Percentiles rank a stretch among this genome's conserved stretches.
Evolutionary conservation across 2,797 vertebrate genomes (phyloP).

Genomic region (Myotis planiceps): DNA sequence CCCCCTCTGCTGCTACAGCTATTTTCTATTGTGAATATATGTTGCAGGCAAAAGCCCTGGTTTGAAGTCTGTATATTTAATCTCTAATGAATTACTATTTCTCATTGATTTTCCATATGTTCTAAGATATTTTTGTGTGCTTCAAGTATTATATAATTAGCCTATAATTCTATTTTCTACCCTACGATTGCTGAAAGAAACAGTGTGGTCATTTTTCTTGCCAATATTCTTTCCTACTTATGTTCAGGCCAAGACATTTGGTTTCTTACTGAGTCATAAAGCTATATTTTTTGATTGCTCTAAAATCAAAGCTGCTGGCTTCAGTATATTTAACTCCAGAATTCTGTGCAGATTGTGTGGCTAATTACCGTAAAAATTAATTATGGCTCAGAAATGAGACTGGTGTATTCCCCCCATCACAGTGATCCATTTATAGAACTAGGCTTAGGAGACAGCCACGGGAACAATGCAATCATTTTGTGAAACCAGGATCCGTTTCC

Average conservation of each 20-base stretch:
- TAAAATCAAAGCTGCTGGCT: constrained; percentile 55
- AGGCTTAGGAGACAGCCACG: background rate
- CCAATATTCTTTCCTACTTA: constrained; percentile 43
- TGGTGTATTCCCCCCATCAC: background rate
- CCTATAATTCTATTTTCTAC: constrained; percentile 23
- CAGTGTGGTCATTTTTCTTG: constrained; percentile 56
- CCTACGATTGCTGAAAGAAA: constrained; percentile 46
- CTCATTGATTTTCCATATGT: background rate
- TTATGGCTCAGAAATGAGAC: constrained; percentile 40
- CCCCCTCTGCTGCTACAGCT: background rate
- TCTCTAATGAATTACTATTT: constrained; percentile 33
- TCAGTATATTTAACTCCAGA: constrained; percentile 44
- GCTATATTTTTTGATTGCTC: constrained; percentile 46
- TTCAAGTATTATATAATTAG: constrained; percentile 55
- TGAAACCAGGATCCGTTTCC: background rate
- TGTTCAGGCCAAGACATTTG: constrained; percentile 22
- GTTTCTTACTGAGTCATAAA: constrained; percentile 58
- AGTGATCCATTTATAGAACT: constrained; percentile 12
- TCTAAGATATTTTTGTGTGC: background rate
- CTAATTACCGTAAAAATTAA: constrained; percentile 59
- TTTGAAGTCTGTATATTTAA: constrained; percentile 33
- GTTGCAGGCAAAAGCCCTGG: background rate
- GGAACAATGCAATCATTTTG: background rate
- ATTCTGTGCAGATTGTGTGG: background rate
- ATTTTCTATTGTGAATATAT: background rate